A percentile compares a stretch with the other conserved stretches of the same genome.
These are phyloP conservation scores for Sclerurus mexicanus DNA, from an alignment of 2,113 vertebrate genomes.

Conservation along the genomic window DNA sequence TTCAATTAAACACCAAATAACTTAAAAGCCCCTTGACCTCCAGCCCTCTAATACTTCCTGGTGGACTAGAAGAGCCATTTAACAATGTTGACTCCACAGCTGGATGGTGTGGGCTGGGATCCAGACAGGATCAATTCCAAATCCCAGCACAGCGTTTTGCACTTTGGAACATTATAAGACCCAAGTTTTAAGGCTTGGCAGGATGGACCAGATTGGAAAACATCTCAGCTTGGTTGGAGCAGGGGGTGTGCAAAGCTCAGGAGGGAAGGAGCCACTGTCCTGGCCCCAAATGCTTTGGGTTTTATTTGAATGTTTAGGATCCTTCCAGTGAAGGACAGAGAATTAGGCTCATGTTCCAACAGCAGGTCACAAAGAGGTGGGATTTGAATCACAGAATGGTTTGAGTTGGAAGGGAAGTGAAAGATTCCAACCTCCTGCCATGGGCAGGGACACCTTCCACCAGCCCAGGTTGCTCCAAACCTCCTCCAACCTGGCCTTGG, in stretches of 20 bases:
- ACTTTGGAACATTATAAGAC: not conserved
- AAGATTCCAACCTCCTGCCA: not conserved
- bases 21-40: not conserved
- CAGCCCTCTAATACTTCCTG: not conserved
- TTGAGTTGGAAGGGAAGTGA: not conserved
- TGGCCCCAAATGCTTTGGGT: not conserved
- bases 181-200: not conserved
- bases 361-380: not conserved
- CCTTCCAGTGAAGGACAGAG: not conserved
- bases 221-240: not conserved
- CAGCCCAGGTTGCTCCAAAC: not conserved
- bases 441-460: not conserved
- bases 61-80: not conserved
- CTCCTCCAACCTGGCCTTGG: not conserved
- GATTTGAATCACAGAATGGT: not conserved
- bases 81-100: not conserved
- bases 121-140: not conserved
- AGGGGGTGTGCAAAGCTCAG: not conserved
- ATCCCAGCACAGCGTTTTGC: not conserved
- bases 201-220: not conserved
- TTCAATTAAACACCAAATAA: constrained; percentile 4
- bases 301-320: not conserved
- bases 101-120: not conserved
- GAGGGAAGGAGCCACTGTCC: not conserved
- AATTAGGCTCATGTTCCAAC: not conserved